These are phyloP conservation scores for Bufo bufo DNA, from an alignment of 2,113 vertebrate genomes.

Conservation along the genomic window DNA sequence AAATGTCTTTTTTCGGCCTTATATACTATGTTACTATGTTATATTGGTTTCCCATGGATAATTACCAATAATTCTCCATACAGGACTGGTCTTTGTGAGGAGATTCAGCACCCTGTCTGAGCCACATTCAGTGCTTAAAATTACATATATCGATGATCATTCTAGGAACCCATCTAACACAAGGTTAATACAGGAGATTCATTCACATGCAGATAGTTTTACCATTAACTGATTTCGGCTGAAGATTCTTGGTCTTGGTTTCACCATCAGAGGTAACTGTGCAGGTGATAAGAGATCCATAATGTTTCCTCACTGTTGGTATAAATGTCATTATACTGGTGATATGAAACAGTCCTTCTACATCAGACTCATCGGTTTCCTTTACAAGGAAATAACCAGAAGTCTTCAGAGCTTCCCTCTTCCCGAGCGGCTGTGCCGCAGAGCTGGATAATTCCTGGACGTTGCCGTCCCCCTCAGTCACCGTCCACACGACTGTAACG, in stretches of 20 bases:
- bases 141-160: too few relatives aligned
- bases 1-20: too few relatives aligned
- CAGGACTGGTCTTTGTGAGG: too few relatives aligned
- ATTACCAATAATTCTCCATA: too few relatives aligned
- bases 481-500: background rate
- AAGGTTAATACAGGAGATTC: background rate
- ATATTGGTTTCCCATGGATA: too few relatives aligned
- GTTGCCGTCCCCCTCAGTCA: background rate
- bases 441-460: background rate
- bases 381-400: background rate
- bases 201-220: background rate
- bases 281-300: background rate
- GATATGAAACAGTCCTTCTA: conserved; percentile 9
- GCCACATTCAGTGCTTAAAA: too few relatives aligned
- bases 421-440: background rate
- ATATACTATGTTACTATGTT: too few relatives aligned
- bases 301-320: background rate
- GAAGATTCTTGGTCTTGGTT: background rate
- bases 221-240: conserved; percentile 21
- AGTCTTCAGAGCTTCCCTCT: background rate
- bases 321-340: conserved; percentile 26
- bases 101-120: too few relatives aligned
- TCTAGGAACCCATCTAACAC: background rate
- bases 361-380: conserved; percentile 8
- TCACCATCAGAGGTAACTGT: conserved; percentile 6